Evolutionary conservation across 1,140 invertebrate genomes (phyloP).

Genomic region (Zaprionus tsacasi): DNA sequence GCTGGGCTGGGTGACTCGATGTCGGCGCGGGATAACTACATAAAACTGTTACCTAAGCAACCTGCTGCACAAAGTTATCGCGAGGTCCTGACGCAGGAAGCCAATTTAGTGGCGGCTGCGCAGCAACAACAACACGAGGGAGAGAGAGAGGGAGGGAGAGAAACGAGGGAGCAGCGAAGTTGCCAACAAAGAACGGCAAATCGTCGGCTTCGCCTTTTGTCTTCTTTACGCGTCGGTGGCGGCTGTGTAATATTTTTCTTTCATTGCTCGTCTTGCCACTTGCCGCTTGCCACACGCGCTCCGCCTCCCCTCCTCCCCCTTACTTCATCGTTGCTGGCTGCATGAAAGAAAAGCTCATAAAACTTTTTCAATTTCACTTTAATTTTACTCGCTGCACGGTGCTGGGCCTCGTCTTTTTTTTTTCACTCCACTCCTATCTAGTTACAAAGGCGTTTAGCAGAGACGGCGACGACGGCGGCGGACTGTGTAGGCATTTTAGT

Average conservation of each 20-base stretch:
- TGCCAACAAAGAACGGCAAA: conserved; percentile 28
- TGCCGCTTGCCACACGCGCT: conserved; percentile 24
- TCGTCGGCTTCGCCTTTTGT: conserved; percentile 60
- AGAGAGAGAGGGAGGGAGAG: too few species aligned
- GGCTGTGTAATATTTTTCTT: conserved; percentile 78
- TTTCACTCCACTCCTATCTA: conserved; percentile 57
- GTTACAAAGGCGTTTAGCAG: conserved; percentile 63
- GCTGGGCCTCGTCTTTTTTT: conserved; percentile 37
- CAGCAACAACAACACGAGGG: conserved; percentile 17
- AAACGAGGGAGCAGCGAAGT: not conserved
- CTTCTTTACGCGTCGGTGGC: conserved; percentile 74
- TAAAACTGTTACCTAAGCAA: conserved; percentile 82
- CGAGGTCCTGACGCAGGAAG: conserved; percentile 46
- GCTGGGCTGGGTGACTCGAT: not conserved
- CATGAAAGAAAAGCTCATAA: conserved; percentile 78
- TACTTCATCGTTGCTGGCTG: conserved; percentile 32
- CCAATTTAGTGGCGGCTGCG: conserved; percentile 62
- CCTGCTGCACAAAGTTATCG: conserved; percentile 75
- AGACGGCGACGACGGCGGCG: conserved; percentile 32
- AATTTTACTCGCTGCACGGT: conserved; percentile 60
- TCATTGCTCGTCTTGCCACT: conserved; percentile 41
- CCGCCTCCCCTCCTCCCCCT: conserved; percentile 14
- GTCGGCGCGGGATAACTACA: conserved; percentile 65
- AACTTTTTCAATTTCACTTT: conserved; percentile 84
- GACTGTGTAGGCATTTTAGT: conserved; percentile 65